Evolutionary conservation across 2,797 vertebrate genomes (phyloP), one percentile per base, ranked within the genome.

Genomic region (Muscicapa comitata): DNA sequence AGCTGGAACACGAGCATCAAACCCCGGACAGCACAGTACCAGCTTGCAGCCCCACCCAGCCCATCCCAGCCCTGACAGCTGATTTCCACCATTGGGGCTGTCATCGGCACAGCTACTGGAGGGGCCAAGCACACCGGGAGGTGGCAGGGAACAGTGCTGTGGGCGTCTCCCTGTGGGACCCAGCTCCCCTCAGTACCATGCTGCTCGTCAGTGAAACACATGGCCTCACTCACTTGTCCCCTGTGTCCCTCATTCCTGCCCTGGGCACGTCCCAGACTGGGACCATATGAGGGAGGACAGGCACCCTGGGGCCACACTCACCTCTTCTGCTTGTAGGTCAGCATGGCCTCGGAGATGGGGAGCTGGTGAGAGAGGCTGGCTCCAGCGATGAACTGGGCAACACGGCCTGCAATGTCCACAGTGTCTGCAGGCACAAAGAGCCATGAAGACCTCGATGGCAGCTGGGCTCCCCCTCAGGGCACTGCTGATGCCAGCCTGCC

Each of bases 291-390:
- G 18, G 28, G 54, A 65, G 75, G 59, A 61, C 7, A 57, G 68
- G 42, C 0, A 2, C 19, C 24, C 18, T 4, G 0, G 17, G 61
- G 40, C 45, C 42, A 28, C 0, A 92, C 99, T 99, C 97, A 99
- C 99, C 98, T 99, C 96, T 98, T 99, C 97, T 99, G 99, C 90
- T 99, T 99, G 98, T 99, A 99, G 45, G 99, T 99, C 90, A 99
- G 98, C 99, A 99, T 99, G 94, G 99, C 99, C 95, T 99, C 99
- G 0, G 99, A 99, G 63, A 99, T 99, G n/a, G 99, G 99, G 47
- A 99, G 98, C 98, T 99, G 99, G 97, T 99, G 99, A 0, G 99
- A 99, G 26, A 98, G 94, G 7, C 98, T 98, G 33, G 99, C 98
- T 20, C 98, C 99, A 9, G 92, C 98, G 40, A 99, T 98, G 94